Base-by-base conservation (phyloP, 2,797 vertebrate species). In the Heliangelus exortis region DNA sequence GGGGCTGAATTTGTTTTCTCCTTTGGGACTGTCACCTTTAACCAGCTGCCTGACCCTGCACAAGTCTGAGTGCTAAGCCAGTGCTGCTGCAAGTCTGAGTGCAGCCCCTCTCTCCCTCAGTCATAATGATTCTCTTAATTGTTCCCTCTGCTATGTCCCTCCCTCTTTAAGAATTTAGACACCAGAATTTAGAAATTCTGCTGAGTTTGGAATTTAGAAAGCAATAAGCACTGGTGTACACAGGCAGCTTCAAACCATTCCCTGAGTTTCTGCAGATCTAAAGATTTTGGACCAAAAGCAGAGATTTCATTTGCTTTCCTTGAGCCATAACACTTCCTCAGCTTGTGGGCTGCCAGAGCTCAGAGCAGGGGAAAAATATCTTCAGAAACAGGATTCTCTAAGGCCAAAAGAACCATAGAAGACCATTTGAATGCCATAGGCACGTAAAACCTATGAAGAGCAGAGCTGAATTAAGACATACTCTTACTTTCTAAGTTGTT, bases 191-290 rank as follows among this genome's bases (percentile, higher is more conserved):
- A 41, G 39, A 41, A 41, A 41, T 41, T 41, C 39, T 41, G 39
- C 39, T 41, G 13, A 14, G 13, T 41, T 41, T 41, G 39, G 39
- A 41, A 41, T 41, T 41, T 20, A 57, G 48, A 29, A 86, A 34
- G 20, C 0, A 3, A 33, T 4, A 34, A 33, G 7, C 14, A 20
- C 20, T 22, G 47, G 19, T 50, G 33, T 1, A 48, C 8, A 5
- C 1, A 13, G 29, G 17, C 3, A 62, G 17, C 53, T 86, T 63
- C 57, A 43, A 54, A 61, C 22, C 39, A 31, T 31, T 28, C 54
- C 62, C 51, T 14, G 14, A 15, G 4, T 59, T 79, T 79, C 41
- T 89, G 67, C 33, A 87, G 31, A 61, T 68, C 36, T n/a, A 47
- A 76, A 3, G 2, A 15, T 50, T 86, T 16, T 28, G 28, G 19